Evolutionary conservation across 2,888 invertebrate species (phyloP), one percentile per base, ranked within the genome.

Genomic region (Ecliptopera silaceata): DNA sequence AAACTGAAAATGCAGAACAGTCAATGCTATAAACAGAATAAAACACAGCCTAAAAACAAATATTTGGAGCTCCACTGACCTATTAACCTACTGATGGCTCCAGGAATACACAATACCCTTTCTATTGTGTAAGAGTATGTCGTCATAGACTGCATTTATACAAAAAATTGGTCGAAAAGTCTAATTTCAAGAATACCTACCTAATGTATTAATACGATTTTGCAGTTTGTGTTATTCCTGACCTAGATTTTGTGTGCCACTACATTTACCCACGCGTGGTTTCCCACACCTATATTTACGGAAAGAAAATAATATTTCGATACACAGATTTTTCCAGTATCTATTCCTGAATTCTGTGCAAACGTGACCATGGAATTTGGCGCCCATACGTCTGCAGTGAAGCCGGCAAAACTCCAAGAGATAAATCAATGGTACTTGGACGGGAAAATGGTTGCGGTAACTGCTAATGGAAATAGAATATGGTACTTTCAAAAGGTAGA

Each of bases 341-440:
- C 1, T 29, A n/a, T 31, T 15, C 12, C 43, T 45, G 50, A 3
- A 11, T 56, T 31, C 52, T 36, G n/a, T 47, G 20, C 17, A 32
- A 39, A 11, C 32, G 38, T 17, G 36, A 12, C 3, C 31, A 44
- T n/a, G 2, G 29, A 36, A 41, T 17, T 18, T 41, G 66, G 71
- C 72, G 71, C 55, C 72, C 31, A 26, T 32, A 12, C 56, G 72
- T 72, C 73, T 71, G 47, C 49, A 15, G 11, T 20, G 11, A 34
- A 38, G 43, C 32, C 52, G 68, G 61, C 69, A 56, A 13, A 17
- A 39, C 26, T 56, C 56, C 66, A 53, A 50, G 34, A 38, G 48
- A 67, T 66, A 66, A 66, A 58, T 64, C 61, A 62, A 53, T n/a
- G 18, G 26, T 18, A 39, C 43, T 36, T 47, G 6, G 18, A 51